phyloP scores from a whole-genome alignment of 2,888 invertebrate species.

The Belgica antarctica region DNA sequence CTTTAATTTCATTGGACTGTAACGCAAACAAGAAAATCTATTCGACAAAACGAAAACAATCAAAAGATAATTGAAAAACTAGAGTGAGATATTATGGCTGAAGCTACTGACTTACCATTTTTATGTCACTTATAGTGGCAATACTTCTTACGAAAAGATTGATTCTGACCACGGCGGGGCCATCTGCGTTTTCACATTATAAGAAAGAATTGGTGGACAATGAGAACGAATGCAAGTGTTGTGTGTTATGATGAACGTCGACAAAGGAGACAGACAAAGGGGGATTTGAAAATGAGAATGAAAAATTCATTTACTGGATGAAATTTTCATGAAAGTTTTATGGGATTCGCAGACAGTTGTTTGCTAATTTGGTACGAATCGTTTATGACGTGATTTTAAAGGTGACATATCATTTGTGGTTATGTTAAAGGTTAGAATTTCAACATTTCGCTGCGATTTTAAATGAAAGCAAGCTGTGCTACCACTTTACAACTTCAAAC shows the following conservation, averaged over 20 bases:
- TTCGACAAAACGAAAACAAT: background rate
- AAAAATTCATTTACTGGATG: too few relatives aligned
- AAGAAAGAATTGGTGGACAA: slow-evolving; percentile 9
- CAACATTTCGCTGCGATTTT: too few relatives aligned
- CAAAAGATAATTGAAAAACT: slow-evolving; percentile 2
- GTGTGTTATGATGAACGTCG: background rate
- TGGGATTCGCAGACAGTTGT: too few relatives aligned
- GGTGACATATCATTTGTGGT: too few relatives aligned
- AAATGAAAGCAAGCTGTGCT: too few relatives aligned
- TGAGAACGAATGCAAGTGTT: background rate
- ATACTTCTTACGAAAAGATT: slow-evolving; percentile 98
- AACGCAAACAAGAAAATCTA: slow-evolving; percentile 24
- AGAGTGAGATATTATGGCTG: slow-evolving; percentile 44
- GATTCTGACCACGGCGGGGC: slow-evolving; percentile 94
- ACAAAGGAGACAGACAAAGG: background rate
- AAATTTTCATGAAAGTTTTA: too few relatives aligned
- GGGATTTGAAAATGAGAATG: background rate
- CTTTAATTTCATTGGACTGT: slow-evolving; percentile 5
- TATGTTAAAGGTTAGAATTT: too few relatives aligned
- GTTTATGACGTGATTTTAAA: too few relatives aligned
- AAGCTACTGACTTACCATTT: slow-evolving; percentile 84
- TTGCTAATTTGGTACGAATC: too few relatives aligned
- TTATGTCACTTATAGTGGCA: slow-evolving; percentile 97
- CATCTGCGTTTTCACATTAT: slow-evolving; percentile 65
- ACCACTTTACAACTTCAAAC: too few relatives aligned